Evolutionary conservation across 2,888 invertebrate genomes (phyloP).

Genomic region (Cotesia congregata): DNA sequence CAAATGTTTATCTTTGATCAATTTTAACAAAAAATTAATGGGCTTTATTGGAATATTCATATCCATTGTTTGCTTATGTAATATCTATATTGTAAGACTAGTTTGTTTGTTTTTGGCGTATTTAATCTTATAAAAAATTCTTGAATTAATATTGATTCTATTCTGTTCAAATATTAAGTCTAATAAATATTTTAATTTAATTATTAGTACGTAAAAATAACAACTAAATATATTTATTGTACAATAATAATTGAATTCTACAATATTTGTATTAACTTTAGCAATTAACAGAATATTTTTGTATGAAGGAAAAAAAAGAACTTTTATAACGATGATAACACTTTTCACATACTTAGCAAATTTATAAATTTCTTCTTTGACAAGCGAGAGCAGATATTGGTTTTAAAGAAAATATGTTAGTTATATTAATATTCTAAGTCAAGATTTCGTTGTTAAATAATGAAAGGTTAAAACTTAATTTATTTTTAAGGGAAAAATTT

Average conservation of each 20-base stretch:
- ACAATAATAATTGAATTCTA: too few relatives aligned
- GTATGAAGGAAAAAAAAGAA: too few relatives aligned
- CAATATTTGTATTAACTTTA: too few relatives aligned
- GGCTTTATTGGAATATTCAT: background rate
- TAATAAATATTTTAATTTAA: too few relatives aligned
- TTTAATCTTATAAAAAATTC: background rate
- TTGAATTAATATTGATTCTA: background rate
- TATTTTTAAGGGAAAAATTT: background rate
- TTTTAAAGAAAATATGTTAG: background rate
- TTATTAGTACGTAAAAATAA: too few relatives aligned
- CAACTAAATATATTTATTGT: too few relatives aligned
- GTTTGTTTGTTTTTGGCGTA: background rate
- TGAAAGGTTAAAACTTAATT: background rate
- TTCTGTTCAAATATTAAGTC: background rate
- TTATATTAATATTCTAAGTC: background rate
- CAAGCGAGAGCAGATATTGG: background rate
- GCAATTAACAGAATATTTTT: too few relatives aligned
- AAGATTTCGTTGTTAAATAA: background rate
- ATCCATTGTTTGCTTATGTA: background rate
- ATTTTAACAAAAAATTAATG: background rate
- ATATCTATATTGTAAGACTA: background rate
- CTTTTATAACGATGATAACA: too few relatives aligned
- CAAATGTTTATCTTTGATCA: background rate
- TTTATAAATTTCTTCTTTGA: too few relatives aligned
- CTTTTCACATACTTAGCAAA: too few relatives aligned